A percentile compares a stretch with the other conserved stretches of the same genome.
phyloP scores from a whole-genome alignment of 2,113 vertebrate species.

The Nyctereutes procyonoides region DNA sequence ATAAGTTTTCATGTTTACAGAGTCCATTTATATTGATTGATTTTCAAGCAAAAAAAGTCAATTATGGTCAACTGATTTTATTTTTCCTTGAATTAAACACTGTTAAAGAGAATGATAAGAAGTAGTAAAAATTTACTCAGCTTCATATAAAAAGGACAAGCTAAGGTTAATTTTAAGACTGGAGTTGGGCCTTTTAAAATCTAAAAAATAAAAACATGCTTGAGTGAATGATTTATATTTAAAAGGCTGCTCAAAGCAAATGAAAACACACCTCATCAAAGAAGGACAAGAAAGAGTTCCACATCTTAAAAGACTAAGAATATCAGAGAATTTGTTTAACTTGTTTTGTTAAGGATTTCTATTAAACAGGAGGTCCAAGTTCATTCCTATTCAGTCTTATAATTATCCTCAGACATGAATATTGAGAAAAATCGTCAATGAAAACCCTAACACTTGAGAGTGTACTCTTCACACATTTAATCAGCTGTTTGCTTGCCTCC shows the following conservation, averaged over 20 bases:
- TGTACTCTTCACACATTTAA: conserved; percentile 30
- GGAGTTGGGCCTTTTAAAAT: neutral
- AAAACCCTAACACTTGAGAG: conserved; percentile 1
- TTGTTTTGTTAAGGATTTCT: conserved; percentile 56
- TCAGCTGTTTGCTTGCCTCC: conserved; percentile 7
- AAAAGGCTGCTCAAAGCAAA: conserved; percentile 46
- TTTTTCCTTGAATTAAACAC: conserved; percentile 30
- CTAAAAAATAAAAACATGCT: neutral
- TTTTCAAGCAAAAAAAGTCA: conserved; percentile 34
- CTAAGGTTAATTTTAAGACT: neutral
- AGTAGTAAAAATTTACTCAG: neutral
- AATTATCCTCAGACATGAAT: conserved; percentile 31
- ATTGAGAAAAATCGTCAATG: conserved; percentile 13
- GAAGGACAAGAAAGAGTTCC: neutral
- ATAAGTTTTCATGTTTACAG: neutral
- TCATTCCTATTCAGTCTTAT: conserved; percentile 39
- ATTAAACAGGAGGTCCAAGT: conserved; percentile 43
- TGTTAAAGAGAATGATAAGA: neutral
- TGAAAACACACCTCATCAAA: neutral
- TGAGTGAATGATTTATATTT: conserved; percentile 26
- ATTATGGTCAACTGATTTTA: neutral
- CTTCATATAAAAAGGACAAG: neutral
- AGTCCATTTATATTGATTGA: neutral
- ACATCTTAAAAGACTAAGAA: neutral
- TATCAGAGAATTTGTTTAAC: conserved; percentile 22